Base-by-base conservation (phyloP, 2,888 invertebrate genomes). In the Sphaeridia pumilis region DNA sequence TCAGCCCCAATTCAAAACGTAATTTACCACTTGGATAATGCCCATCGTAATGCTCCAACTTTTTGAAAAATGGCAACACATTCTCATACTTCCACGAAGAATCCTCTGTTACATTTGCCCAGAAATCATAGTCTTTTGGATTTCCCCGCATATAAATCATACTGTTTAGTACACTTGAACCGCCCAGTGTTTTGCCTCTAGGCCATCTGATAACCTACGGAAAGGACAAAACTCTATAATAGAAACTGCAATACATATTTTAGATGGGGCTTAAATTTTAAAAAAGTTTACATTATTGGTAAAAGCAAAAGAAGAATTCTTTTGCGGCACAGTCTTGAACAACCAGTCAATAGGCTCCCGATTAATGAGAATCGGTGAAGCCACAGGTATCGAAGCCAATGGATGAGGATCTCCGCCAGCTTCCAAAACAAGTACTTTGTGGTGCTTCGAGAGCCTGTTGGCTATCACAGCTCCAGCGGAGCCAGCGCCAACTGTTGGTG, bases 101-200 rank as follows among this genome's bases (percentile, higher is more conserved):
- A 25, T 58, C 59, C 14, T 56, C 58, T 0, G 60, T 55, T 2
- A 58, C 31, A 24, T 56, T 52, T 24, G 60, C 58, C 63, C 63
- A 61, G 5, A 28, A 20, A 20, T 61, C 56, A 46, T 58, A 61
- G 28, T 61, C 61, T 20, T 42, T 48, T 10, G 54, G 57, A 46
- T 58, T 53, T 4, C 59, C 61, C 12, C 61, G 50, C 47, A 47
- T 41, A 35, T 52, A 52, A 31, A 52, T 46, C 52, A 52, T 52
- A 38, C 22, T 31, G 26, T 52, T 52, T 4, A 52, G 34, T 34
- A 42, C 25, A 34, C 52, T 52, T 31, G 42, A 47, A 42, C 46
- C 46, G 12, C 49, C 49, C 17, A 50, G 44, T 12, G 43, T 28
- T 31, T 42, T 28, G 2, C 49, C 49, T 22, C 49, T 10, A 3